These are phyloP conservation scores for Vannuccia rotundouncinata DNA, from an alignment of 2,888 invertebrate species.

Conservation along the genomic window DNA sequence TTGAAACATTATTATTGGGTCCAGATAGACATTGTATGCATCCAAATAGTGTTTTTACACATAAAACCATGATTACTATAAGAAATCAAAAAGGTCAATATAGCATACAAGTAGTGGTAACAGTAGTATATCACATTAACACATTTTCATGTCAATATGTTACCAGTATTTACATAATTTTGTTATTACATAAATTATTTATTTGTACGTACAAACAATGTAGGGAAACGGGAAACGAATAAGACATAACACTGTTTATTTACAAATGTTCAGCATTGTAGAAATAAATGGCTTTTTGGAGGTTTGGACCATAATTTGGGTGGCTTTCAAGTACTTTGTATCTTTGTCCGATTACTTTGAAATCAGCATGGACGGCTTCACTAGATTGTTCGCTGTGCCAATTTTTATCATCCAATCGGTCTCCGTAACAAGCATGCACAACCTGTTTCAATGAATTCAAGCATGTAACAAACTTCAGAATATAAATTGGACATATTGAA, in stretches of 20 bases:
- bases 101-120: background rate
- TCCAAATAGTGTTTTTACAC: background rate
- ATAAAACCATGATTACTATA: background rate
- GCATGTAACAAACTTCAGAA: background rate
- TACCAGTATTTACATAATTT: background rate
- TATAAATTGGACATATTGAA: slow-evolving; percentile 12
- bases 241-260: background rate
- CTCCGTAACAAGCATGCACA: background rate
- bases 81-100: background rate
- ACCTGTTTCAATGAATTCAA: background rate
- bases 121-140: background rate
- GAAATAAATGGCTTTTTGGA: background rate
- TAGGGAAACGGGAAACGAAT: background rate
- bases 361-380: background rate
- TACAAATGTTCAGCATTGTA: background rate
- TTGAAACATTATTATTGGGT: background rate
- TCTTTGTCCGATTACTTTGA: background rate
- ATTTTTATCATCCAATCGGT: background rate
- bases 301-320: background rate
- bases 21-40: background rate
- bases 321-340: background rate
- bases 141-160: background rate
- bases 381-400: background rate
- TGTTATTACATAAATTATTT: background rate
- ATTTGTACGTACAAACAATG: background rate